Evolutionary conservation across 2,888 invertebrate species (phyloP), one percentile per base, ranked within the genome.

Genomic region (Drosophila multiciliata): DNA sequence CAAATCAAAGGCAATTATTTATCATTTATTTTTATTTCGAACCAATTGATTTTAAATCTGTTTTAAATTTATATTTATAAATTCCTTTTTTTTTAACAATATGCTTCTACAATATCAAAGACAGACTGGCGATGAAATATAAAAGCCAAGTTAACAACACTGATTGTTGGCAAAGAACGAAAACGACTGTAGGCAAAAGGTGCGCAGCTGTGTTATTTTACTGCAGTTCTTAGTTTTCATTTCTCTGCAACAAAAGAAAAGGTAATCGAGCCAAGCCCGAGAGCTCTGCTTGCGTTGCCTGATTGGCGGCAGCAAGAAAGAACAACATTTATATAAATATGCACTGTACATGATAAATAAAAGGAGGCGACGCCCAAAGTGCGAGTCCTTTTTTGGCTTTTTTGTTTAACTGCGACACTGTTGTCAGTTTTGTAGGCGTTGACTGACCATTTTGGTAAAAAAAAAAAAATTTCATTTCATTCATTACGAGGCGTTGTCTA

Each of bases 341-440:
- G 54, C 54, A 38, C n/a, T 38, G 64, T 64, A 64, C 60, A 55
- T 60, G 73, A 77, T 77, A 78, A 78, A 78, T 73, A 78, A 78
- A 78, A 75, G 75, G 70, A 77, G 74, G 73, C 70, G 80, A 65
- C 79, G 66, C 64, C 66, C 59, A 48, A 45, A 71, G 66, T 63
- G 66, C 1, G 23, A 63, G 73, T 86, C 79, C 78, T 78, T 69
- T 52, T 66, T 54, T 63, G 66, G 66, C 42, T 36, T 48, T 23
- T 23, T 48, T 57, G 35, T 54, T 23, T 23, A 15, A 15, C 20
- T 75, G 59, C 35, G 12, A 50, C 57, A 55, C 36, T 53, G 72
- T 65, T 75, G 66, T 60, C 63, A 67, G 78, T 69, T 80, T 73
- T 65, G 74, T 80, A 84, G 84, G 84, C 84, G 84, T 84, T 84